Evolutionary conservation across 2,797 vertebrate genomes (phyloP).

Genomic region (Tachyglossus aculeatus): DNA sequence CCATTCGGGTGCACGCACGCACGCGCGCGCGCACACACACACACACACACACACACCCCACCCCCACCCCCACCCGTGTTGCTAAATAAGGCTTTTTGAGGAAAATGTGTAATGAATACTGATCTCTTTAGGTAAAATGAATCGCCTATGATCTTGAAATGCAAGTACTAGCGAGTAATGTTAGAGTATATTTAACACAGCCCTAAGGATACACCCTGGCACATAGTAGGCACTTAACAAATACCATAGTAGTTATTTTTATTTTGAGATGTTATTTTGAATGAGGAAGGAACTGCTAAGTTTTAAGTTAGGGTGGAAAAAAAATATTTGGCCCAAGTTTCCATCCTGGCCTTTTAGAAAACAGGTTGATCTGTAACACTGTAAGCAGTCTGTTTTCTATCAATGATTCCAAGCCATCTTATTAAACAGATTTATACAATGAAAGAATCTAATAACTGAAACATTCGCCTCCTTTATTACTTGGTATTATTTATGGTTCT

Average conservation of each 20-base stretch:
- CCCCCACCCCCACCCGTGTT: conserved; percentile 70
- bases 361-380: conserved; percentile 78
- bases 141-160: conserved; percentile 63
- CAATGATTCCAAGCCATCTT: conserved; percentile 79
- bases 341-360: conserved; percentile 71
- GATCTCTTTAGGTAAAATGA: conserved; percentile 65
- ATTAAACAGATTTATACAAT: conserved; percentile 86
- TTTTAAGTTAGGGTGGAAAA: conserved; percentile 74
- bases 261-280: conserved; percentile 63
- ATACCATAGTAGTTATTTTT: no score
- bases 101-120: conserved; percentile 62
- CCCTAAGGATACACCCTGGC: no score
- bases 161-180: no score
- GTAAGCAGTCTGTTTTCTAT: conserved; percentile 82
- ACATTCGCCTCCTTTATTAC: conserved; percentile 82
- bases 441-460: conserved; percentile 84
- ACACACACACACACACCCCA: background rate
- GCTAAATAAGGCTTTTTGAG: conserved; percentile 66
- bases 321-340: conserved; percentile 69
- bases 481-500: conserved; percentile 80
- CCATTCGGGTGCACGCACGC: no score
- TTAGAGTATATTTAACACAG: no score
- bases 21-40: no score
- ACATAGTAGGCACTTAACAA: no score
- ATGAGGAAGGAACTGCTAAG: conserved; percentile 73